Evolutionary conservation across 2,888 invertebrate genomes (phyloP).

Genomic region (Anarsia innoxiella): DNA sequence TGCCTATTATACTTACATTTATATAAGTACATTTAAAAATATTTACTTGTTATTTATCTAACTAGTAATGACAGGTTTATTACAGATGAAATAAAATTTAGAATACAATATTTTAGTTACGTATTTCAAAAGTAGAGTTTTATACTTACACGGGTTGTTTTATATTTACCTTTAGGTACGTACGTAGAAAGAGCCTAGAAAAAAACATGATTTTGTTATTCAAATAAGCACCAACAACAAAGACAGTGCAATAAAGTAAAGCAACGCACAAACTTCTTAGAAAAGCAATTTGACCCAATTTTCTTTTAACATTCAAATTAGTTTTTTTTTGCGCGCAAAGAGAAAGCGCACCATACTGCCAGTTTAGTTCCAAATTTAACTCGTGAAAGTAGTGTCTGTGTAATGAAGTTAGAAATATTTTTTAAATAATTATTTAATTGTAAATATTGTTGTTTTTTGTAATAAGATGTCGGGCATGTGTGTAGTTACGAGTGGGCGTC

Average conservation of each 20-base stretch:
- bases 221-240: slow-evolving; percentile 11
- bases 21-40: no score
- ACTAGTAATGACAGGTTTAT: no score
- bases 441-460: neutral
- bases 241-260: slow-evolving; percentile 28
- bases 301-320: slow-evolving; percentile 69
- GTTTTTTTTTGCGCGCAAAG: slow-evolving; percentile 60
- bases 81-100: no score
- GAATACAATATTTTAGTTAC: no score
- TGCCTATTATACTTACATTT: no score
- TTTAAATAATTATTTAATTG: no score
- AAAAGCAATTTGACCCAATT: slow-evolving; percentile 57
- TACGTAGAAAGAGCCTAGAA: no score
- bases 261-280: slow-evolving; percentile 44
- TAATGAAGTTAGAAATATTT: no score
- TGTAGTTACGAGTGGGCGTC: slow-evolving; percentile 25
- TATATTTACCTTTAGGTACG: no score
- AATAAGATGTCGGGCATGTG: neutral
- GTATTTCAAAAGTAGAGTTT: no score
- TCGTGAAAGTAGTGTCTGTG: slow-evolving; percentile 53
- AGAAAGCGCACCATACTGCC: slow-evolving; percentile 52
- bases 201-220: slow-evolving; percentile 10
- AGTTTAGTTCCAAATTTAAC: slow-evolving; percentile 51
- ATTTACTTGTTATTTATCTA: no score
- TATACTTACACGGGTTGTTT: no score